Evolutionary conservation across 2,113 vertebrate genomes (phyloP), one percentile per base, ranked within the genome.

Genomic region (Aix galericulata): DNA sequence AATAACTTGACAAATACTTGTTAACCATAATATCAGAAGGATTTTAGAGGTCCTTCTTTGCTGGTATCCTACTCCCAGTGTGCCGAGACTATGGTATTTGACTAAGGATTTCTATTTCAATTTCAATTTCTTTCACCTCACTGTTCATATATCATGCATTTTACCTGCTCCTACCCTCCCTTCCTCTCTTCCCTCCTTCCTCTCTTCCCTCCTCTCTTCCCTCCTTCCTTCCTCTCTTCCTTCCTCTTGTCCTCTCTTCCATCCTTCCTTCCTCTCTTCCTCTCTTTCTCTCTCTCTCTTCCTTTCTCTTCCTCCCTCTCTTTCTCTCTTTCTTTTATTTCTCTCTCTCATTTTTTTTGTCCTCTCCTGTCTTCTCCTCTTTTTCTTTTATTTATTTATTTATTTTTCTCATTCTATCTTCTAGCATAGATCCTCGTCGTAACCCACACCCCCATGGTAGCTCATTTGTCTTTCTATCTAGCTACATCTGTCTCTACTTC

Each of bases 361-460:
- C 44, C 44, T 44, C 17, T 44, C 44, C 48, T 23, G 4, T 46
- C 46, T 17, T 50, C 46, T 3, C 11, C 22, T 18, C n/a, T 55
- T 46, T 46, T 46, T 46, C 9, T 46, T 46, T 5, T 48, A 44
- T 42, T 16, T 42, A 17, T 48, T 10, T 48, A 40, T 40, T 40
- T 40, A 40, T 48, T 48, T 22, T 50, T 50, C 12, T 23, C 48
- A 46, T 20, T 27, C 26, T 63, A 4, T 38, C 22, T 63, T 7
- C 13, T 8, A 40, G 9, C 36, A 5, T 42, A 74, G 53, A 1
- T 17, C 53, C 69, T 13, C 62, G 6, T 12, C 6, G 21, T 62
- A 44, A 14, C 25, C 13, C 26, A 50, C 6, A 12, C 5, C 56
- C 2, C 1, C 5, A 27, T 17, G 0, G 1, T 17, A 56, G 8